Base-by-base conservation (phyloP, 2,113 vertebrate genomes). In the Anolis sagrei region DNA sequence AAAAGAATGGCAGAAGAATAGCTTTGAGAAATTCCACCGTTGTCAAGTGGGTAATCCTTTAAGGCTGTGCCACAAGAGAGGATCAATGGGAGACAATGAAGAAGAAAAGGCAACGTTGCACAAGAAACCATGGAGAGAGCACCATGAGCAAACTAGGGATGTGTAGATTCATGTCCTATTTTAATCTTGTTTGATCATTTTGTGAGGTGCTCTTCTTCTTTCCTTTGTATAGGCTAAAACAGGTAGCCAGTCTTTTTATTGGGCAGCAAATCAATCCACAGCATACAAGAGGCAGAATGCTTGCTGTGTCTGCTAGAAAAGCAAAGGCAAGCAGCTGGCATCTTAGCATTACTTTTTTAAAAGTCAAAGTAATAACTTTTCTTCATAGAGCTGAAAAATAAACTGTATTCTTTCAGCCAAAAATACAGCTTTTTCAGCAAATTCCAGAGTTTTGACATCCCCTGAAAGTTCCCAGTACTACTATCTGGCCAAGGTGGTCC, bases 211-310 rank as follows among this genome's bases (percentile, higher is more conserved):
- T 73, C 58, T 54, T 68, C 5, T 79, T 70, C 21, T 61, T 21
- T 34, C 32, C 32, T 61, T 44, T 79, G 25, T 32, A 32, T 39
- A 85, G 51, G 29, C 66, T 79, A 58, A 39, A 62, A 54, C 76
- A 85, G 34, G 36, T 23, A 32, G 66, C 11, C 39, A 48, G 19
- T 61, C 51, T 44, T 85, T 79, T 73, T 27, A 48, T 7, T 70
- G 48, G 68, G 79, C 29, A 44, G 76, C 32, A 74, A 66, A 80
- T 74, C 78, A 74, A 49, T 73, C 77, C 48, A 51, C 25, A 79
- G 19, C 16, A 11, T 72, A 64, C 7, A 29, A 18, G 19, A 73
- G 36, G 8, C 36, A 62, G 39, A 9, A 32, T 2, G 29, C 36
- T 69, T 79, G 32, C 68, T 85, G 32, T 79, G 49, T 85, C 16